A percentile compares a stretch with the other conserved stretches of the same genome.
phyloP scores from a whole-genome alignment of 2,113 vertebrate genomes.

The Uropsilus gracilis region DNA sequence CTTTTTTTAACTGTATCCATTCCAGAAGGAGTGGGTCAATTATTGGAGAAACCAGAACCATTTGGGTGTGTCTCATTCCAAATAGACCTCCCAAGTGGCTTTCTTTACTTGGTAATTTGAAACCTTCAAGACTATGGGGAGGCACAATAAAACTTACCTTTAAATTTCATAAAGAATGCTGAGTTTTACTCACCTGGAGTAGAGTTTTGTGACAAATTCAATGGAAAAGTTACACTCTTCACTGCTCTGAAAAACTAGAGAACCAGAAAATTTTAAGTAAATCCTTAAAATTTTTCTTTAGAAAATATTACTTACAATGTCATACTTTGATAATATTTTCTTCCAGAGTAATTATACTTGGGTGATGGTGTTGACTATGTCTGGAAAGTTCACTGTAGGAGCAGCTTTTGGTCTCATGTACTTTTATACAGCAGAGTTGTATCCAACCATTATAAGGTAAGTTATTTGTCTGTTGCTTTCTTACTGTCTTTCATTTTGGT shows the following conservation, averaged over 20 bases:
- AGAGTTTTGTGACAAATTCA: not conserved
- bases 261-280: not conserved
- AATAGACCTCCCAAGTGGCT: not conserved
- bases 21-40: not conserved
- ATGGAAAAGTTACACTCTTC: slow-evolving; percentile 7
- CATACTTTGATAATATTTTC: slow-evolving; percentile 38
- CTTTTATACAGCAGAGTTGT: slow-evolving; percentile 95
- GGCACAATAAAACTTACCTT: not conserved
- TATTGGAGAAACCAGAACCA: not conserved
- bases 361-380: slow-evolving; percentile 88
- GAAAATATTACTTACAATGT: not conserved
- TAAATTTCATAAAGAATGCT: not conserved
- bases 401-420: slow-evolving; percentile 95
- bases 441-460: slow-evolving; percentile 94
- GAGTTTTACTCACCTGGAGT: not conserved
- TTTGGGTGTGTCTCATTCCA: not conserved
- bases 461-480: not conserved
- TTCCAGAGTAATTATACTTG: slow-evolving; percentile 79
- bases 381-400: slow-evolving; percentile 92
- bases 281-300: not conserved
- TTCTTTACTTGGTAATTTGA: not conserved
- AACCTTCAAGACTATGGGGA: not conserved
- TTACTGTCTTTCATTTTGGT: not conserved
- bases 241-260: slow-evolving; percentile 15
- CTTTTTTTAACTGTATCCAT: not conserved